Conservation (phyloP, 35 echinoderm and acorn worm genomes). For the Ptychodera flava region DNA sequence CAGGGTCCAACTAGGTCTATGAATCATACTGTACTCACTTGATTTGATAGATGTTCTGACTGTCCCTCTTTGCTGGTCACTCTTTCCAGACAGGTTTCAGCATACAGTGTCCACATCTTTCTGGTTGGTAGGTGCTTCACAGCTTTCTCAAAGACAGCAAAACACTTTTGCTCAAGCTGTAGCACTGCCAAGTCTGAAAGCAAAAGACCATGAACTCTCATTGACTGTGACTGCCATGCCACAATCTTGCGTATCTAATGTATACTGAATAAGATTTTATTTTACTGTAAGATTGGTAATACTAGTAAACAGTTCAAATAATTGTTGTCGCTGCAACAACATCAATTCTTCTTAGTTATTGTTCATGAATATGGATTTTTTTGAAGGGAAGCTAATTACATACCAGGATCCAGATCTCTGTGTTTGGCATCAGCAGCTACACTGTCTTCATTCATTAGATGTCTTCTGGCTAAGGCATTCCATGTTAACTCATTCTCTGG, state of each 20-base stretch:
- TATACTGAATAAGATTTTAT: no score
- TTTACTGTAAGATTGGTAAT: no score
- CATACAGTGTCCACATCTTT: constrained; percentile 59
- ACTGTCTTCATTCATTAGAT: constrained; percentile 23
- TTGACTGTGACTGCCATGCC: no score
- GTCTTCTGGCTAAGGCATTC: constrained; percentile 83
- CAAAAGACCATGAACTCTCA: no score
- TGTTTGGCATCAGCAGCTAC: neutral
- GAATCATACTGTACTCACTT: no score
- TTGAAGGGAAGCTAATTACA: no score
- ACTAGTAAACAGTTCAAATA: no score
- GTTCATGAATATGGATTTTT: no score
- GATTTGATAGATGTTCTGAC: neutral
- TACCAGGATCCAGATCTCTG: neutral
- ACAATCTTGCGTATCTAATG: no score
- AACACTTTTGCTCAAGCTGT: constrained; percentile 35
- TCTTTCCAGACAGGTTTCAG: constrained; percentile 48
- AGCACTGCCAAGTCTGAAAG: neutral
- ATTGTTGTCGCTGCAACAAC: no score
- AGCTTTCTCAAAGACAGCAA: constrained; percentile 38
- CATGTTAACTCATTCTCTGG: constrained; percentile 67
- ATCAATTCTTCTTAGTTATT: no score
- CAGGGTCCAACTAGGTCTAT: no score
- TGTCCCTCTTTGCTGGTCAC: constrained; percentile 12
- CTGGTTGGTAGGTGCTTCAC: constrained; percentile 25